These are phyloP conservation scores for Caenorhabditis uteleia DNA, from an alignment of 2,888 invertebrate species.

Conservation along the genomic window DNA sequence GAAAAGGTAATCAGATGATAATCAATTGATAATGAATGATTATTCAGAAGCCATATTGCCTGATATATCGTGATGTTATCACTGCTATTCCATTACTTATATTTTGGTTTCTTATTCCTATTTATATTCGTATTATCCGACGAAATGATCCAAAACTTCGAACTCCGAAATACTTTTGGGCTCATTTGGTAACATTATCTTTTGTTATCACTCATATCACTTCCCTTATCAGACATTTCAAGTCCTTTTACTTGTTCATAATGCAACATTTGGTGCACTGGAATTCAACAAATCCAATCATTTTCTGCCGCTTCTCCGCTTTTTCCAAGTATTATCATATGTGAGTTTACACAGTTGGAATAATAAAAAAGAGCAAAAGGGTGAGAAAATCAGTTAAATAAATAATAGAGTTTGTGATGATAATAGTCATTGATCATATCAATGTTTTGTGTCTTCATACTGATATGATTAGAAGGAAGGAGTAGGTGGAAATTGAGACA, in stretches of 20 bases:
- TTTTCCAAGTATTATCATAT: conserved; percentile 28
- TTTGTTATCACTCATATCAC: background rate
- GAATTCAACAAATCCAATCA: conserved; percentile 25
- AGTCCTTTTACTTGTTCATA: conserved; percentile 24
- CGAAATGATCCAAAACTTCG: conserved; percentile 17
- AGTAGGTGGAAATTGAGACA: no score
- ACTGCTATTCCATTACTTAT: conserved; percentile 16
- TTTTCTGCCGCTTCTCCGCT: conserved; percentile 26
- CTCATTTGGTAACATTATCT: conserved; percentile 22
- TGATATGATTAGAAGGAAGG: no score
- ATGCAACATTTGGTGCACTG: conserved; percentile 26
- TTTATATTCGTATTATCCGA: conserved; percentile 12
- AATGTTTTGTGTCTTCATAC: no score
- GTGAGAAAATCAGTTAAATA: background rate
- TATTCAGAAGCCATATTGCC: conserved; percentile 29
- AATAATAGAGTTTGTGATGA: background rate
- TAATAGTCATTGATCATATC: no score
- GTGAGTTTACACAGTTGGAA: conserved; percentile 20
- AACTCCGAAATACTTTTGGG: conserved; percentile 23
- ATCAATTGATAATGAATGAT: background rate
- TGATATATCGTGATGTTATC: conserved; percentile 24
- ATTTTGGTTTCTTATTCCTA: conserved; percentile 20
- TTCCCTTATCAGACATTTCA: conserved; percentile 20
- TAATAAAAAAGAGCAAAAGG: conserved; percentile 2
- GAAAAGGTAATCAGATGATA: background rate